These are phyloP conservation scores for Phyllotreta cruciferae DNA, from an alignment of 2,888 invertebrate species.

Conservation along the genomic window DNA sequence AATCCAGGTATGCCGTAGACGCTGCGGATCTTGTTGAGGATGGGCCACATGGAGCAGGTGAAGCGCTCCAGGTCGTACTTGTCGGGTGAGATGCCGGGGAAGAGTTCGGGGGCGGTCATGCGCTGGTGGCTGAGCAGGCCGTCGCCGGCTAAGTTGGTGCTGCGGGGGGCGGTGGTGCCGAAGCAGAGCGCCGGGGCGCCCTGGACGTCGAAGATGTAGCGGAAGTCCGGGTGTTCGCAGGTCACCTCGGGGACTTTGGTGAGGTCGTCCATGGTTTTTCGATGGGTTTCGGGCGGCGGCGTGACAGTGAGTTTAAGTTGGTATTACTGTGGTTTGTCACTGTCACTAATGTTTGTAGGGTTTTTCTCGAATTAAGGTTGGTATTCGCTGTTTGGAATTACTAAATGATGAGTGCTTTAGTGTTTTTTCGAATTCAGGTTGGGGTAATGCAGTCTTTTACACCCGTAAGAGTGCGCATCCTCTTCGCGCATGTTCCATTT, in stretches of 20 bases:
- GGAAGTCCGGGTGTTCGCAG: slow-evolving; percentile 42
- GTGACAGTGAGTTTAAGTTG: too few relatives aligned
- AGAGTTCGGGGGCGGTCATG: slow-evolving; percentile 42
- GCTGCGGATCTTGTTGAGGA: slow-evolving; percentile 51
- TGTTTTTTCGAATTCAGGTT: too few relatives aligned
- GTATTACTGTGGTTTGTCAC: too few relatives aligned
- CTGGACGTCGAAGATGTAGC: slow-evolving; percentile 53
- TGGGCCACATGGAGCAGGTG: slow-evolving; percentile 44
- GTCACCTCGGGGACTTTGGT: slow-evolving; percentile 16
- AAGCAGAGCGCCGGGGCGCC: slow-evolving; percentile 51
- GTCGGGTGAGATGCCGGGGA: slow-evolving; percentile 45
- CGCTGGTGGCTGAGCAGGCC: slow-evolving; percentile 50
- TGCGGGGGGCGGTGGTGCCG: slow-evolving; percentile 48
- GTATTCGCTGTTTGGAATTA: too few relatives aligned
- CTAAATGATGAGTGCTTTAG: too few relatives aligned
- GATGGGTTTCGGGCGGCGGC: too few relatives aligned
- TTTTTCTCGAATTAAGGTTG: too few relatives aligned
- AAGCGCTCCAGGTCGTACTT: slow-evolving; percentile 46
- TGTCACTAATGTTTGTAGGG: too few relatives aligned
- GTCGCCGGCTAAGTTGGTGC: slow-evolving; percentile 50
- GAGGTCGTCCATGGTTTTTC: too few relatives aligned
- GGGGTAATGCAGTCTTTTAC: too few relatives aligned
- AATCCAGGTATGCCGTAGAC: slow-evolving; percentile 51
- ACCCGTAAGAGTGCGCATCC: too few relatives aligned
- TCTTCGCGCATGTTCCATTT: too few relatives aligned